Conservation (phyloP, 1,140 invertebrate genomes). For the Lucilia sericata region DNA sequence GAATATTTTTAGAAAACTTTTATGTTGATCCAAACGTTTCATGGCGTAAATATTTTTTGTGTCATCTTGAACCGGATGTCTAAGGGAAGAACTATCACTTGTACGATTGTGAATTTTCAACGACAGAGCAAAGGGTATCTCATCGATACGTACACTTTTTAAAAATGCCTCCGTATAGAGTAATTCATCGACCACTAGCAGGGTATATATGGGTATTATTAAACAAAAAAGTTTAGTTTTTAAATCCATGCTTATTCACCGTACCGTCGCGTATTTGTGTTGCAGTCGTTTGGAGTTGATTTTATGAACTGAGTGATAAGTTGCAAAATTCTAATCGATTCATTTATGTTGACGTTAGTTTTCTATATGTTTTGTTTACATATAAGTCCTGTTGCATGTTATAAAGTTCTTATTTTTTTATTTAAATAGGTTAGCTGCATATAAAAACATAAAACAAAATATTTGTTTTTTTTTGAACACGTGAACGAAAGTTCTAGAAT, state of each 20-base stretch:
- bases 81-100: background rate
- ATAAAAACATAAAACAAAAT: background rate
- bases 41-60: conserved; percentile 57
- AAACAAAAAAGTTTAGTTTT: conserved; percentile 54
- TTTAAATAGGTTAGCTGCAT: background rate
- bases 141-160: conserved; percentile 58
- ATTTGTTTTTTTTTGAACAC: background rate
- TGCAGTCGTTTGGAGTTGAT: background rate
- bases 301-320: background rate
- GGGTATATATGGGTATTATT: conserved; percentile 52
- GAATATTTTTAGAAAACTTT: conserved; percentile 61
- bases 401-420: background rate
- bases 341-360: background rate
- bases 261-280: background rate
- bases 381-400: background rate
- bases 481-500: background rate
- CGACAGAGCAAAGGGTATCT: conserved; percentile 54
- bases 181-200: conserved; percentile 48
- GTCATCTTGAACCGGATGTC: background rate
- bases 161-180: conserved; percentile 52
- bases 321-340: background rate
- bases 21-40: conserved; percentile 57
- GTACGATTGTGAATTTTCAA: background rate
- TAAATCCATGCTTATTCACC: conserved; percentile 51
- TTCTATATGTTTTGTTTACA: background rate